These are phyloP conservation scores for Neotoma lepida DNA, from an alignment of 2,113 vertebrate genomes.

Conservation along the genomic window DNA sequence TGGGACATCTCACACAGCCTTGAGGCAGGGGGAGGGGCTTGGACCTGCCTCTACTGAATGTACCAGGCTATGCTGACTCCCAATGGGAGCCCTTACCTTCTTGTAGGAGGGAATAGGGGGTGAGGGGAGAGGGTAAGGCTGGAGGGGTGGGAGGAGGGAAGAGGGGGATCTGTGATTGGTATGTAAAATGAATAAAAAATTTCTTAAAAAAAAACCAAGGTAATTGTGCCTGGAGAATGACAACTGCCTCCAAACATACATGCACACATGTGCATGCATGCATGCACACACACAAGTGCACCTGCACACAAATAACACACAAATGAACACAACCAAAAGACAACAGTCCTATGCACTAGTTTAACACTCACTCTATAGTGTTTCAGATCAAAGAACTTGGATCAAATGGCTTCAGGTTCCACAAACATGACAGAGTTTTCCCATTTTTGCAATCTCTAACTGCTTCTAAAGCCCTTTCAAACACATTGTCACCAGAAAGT, in stretches of 20 bases:
- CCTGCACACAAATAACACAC: neutral
- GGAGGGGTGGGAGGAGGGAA: too few species aligned
- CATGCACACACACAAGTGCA: neutral
- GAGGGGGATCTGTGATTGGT: too few species aligned
- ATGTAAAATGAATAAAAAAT: too few species aligned
- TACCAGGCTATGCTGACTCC: too few species aligned
- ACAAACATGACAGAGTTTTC: neutral
- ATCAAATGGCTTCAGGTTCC: neutral
- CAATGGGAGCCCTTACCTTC: too few species aligned
- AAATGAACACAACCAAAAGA: neutral
- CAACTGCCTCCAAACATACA: neutral
- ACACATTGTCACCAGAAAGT: neutral
- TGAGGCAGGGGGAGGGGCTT: too few species aligned
- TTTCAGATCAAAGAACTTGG: neutral
- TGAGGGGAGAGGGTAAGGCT: too few species aligned
- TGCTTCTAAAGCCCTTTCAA: neutral
- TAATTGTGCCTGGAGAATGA: neutral
- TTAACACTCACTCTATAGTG: neutral
- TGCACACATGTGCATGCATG: neutral
- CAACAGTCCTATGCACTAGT: neutral
- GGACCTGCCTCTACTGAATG: too few species aligned
- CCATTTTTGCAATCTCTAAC: neutral
- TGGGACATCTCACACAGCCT: too few species aligned
- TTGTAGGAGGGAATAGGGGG: too few species aligned
- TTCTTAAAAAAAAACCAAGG: too few species aligned